Evolutionary conservation across 2,113 vertebrate species (phyloP).

Genomic region (Mormyrus iriodes): DNA sequence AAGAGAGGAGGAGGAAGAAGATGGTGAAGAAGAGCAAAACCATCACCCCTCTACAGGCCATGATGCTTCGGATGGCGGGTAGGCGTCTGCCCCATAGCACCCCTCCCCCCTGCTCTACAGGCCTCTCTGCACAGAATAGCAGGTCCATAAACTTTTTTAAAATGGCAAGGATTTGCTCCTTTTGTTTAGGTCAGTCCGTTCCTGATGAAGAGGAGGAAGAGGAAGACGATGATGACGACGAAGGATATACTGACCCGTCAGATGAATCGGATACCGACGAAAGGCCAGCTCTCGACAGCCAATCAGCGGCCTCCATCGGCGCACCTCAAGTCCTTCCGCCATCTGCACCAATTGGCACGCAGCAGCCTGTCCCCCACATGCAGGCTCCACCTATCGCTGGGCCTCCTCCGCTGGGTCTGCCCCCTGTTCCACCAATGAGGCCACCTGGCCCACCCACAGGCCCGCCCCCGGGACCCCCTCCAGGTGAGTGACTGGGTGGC

Average conservation of each 20-base stretch:
- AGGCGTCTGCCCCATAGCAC: background rate
- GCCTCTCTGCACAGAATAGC: background rate
- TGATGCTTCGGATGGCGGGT: slow-evolving; percentile 98
- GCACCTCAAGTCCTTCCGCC: slow-evolving; percentile 49
- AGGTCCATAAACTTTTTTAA: background rate
- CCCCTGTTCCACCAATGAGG: slow-evolving; percentile 83
- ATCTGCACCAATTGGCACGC: slow-evolving; percentile 43
- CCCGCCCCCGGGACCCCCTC: slow-evolving; percentile 92
- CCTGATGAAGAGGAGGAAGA: slow-evolving; percentile 81
- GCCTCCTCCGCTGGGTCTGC: slow-evolving; percentile 86
- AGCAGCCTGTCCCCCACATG: slow-evolving; percentile 68
- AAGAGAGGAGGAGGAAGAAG: slow-evolving; percentile 68
- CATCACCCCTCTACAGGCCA: slow-evolving; percentile 92
- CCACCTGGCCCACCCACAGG: slow-evolving; percentile 91
- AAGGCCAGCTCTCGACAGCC: slow-evolving; percentile 54
- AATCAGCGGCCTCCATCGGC: slow-evolving; percentile 51
- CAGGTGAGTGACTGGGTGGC: slow-evolving; percentile 60
- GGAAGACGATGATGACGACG: slow-evolving; percentile 87
- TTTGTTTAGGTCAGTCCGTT: slow-evolving; percentile 79
- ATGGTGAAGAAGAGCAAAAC: slow-evolving; percentile 86
- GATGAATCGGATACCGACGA: slow-evolving; percentile 74
- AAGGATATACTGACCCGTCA: slow-evolving; percentile 80
- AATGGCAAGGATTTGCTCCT: background rate
- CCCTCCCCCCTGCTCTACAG: background rate
- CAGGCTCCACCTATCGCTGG: slow-evolving; percentile 88